Conservation (phyloP, 2,113 vertebrate genomes). For the Bombycilla garrulus region DNA sequence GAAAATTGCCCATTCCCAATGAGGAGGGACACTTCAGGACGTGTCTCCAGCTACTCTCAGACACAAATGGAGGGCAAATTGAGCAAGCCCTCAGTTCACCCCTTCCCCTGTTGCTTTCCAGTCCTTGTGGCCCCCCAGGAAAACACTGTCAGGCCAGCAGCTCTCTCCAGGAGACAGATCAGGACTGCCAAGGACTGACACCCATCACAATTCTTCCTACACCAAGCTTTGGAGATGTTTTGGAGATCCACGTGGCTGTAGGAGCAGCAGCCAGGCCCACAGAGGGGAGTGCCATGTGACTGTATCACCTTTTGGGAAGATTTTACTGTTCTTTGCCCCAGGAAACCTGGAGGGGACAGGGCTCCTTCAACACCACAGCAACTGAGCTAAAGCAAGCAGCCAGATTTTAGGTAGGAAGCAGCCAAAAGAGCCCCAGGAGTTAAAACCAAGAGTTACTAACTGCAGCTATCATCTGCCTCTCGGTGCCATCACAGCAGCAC, state of each 20-base stretch:
- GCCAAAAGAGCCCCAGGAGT: conserved; percentile 1
- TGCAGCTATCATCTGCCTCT: conserved; percentile 20
- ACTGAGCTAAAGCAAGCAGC: background rate
- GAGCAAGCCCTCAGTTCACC: background rate
- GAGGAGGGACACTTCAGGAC: background rate
- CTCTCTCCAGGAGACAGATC: background rate
- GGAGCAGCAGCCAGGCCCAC: background rate
- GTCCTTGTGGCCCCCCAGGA: background rate
- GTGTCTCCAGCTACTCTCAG: background rate
- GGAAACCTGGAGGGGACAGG: background rate
- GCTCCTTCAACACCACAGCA: background rate
- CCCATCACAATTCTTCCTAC: background rate
- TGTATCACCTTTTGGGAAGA: background rate
- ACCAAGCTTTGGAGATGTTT: background rate
- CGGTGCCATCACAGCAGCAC: background rate
- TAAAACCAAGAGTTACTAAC: conserved; percentile 2
- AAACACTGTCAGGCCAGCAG: background rate
- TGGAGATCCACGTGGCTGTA: background rate
- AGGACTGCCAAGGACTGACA: background rate
- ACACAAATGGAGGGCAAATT: background rate
- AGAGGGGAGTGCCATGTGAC: background rate
- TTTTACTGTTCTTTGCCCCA: background rate
- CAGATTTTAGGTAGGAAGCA: conserved; percentile 6
- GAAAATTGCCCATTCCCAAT: background rate
- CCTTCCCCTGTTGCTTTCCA: background rate